These are phyloP conservation scores for Pocillopora verrucosa DNA, from an alignment of 64 coral and sea anemone species.

Conservation along the genomic window DNA sequence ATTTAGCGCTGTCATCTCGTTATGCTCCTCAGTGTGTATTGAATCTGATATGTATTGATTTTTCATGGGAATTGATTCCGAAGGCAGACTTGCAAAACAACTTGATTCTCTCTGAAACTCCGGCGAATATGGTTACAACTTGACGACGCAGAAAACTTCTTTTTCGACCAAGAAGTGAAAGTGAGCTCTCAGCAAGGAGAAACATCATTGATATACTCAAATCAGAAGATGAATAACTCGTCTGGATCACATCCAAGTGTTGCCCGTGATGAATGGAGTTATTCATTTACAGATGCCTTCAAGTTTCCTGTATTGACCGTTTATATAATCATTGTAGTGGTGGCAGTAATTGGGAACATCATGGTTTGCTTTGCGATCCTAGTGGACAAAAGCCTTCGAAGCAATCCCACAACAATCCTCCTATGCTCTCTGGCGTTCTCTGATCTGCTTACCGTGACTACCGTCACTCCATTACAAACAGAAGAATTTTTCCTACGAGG, in stretches of 20 bases:
- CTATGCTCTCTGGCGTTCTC: conserved; percentile 46
- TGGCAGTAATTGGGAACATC: conserved; percentile 36
- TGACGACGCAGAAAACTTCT: no score
- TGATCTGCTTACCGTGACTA: conserved; percentile 16
- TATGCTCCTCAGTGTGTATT: no score
- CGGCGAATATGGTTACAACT: no score
- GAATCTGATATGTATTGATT: no score
- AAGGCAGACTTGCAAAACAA: no score
- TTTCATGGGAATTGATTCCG: no score
- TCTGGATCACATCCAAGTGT: background rate
- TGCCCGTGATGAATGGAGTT: background rate
- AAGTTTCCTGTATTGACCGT: background rate
- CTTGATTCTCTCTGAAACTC: no score
- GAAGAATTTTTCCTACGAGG: conserved; percentile 33
- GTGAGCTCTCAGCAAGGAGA: no score
- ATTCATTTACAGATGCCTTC: background rate
- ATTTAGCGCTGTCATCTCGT: no score
- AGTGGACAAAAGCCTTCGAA: conserved; percentile 12
- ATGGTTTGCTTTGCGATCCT: conserved; percentile 31
- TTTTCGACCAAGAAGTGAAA: no score
- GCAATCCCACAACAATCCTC: conserved; percentile 21
- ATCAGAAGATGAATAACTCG: background rate
- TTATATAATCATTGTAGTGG: conserved; percentile 3
- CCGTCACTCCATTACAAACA: conserved; percentile 20
- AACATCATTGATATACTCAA: no score